Conservation (phyloP, 2,888 invertebrate species). For the Mongoloraphidia duomilia region DNA sequence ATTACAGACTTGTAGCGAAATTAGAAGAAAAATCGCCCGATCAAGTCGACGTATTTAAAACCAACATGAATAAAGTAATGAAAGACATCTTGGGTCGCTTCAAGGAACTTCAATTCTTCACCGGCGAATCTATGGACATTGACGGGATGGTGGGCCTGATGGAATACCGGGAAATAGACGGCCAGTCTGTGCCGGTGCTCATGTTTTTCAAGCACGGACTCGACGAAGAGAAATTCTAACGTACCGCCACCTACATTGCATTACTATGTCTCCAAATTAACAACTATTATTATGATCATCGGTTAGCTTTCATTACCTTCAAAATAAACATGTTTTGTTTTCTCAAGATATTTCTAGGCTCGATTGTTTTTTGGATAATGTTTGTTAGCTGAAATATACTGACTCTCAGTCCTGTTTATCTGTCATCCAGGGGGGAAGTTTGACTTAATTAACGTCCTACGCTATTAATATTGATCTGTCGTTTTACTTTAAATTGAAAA, state of each 20-base stretch:
- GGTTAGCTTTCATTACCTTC: not conserved
- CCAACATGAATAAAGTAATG: conserved; percentile 86
- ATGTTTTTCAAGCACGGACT: conserved; percentile 96
- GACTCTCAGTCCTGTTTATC: too few relatives aligned
- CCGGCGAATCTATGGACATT: conserved; percentile 84
- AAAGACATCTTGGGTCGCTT: conserved; percentile 81
- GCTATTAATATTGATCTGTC: too few relatives aligned
- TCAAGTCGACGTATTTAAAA: conserved; percentile 78
- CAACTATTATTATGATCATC: not conserved
- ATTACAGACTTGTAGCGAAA: conserved; percentile 58
- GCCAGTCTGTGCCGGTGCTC: conserved; percentile 68
- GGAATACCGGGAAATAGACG: conserved; percentile 84
- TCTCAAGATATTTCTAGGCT: not conserved
- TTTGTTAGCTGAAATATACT: not conserved
- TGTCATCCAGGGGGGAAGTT: too few relatives aligned
- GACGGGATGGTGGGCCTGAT: conserved; percentile 89
- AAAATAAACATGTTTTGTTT: not conserved
- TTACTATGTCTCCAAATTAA: not conserved
- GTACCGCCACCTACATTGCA: too few relatives aligned
- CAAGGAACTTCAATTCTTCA: conserved; percentile 85
- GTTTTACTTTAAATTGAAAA: too few relatives aligned
- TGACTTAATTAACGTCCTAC: too few relatives aligned
- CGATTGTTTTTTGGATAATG: not conserved
- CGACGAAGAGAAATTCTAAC: conserved; percentile 86
- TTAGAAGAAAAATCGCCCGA: conserved; percentile 68